Evolutionary conservation across 2,113 vertebrate genomes (phyloP).

Genomic region (Caranx melampygus): DNA sequence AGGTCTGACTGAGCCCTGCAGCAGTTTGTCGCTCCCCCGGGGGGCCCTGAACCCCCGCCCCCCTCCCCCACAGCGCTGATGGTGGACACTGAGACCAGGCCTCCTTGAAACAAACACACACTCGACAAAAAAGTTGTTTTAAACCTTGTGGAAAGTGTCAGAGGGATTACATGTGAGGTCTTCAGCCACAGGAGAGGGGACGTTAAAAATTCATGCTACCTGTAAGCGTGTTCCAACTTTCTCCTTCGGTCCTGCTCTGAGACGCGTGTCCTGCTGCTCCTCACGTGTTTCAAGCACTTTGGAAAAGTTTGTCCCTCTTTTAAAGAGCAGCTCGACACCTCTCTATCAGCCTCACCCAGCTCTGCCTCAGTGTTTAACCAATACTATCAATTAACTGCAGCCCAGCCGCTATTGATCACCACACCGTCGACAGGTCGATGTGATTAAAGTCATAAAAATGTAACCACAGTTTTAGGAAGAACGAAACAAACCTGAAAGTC

Average conservation of each 20-base stretch:
- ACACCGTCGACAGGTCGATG: too few species aligned
- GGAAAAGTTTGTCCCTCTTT: too few species aligned
- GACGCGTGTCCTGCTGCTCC: too few species aligned
- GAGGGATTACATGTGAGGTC: not conserved
- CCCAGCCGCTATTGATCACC: too few species aligned
- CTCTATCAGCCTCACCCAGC: not conserved
- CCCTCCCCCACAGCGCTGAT: slow-evolving; percentile 15
- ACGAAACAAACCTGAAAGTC: too few species aligned
- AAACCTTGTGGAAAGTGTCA: not conserved
- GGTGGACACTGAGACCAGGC: slow-evolving; percentile 15
- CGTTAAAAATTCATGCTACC: too few species aligned
- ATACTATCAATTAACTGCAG: not conserved
- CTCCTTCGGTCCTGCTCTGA: not conserved
- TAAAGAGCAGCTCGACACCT: not conserved
- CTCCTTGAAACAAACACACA: slow-evolving; percentile 3
- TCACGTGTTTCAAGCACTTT: too few species aligned
- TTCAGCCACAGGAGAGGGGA: not conserved
- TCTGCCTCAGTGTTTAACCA: not conserved
- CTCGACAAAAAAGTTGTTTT: not conserved
- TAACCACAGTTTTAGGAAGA: too few species aligned
- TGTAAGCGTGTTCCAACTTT: not conserved
- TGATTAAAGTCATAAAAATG: too few species aligned
- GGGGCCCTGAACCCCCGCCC: too few species aligned
- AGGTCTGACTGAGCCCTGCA: slow-evolving; percentile 31
- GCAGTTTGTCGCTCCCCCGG: slow-evolving; percentile 9